Percentiles rank a stretch among this genome's conserved stretches.
Conservation (phyloP, 2,888 invertebrate species). For the Elegia similella region DNA sequence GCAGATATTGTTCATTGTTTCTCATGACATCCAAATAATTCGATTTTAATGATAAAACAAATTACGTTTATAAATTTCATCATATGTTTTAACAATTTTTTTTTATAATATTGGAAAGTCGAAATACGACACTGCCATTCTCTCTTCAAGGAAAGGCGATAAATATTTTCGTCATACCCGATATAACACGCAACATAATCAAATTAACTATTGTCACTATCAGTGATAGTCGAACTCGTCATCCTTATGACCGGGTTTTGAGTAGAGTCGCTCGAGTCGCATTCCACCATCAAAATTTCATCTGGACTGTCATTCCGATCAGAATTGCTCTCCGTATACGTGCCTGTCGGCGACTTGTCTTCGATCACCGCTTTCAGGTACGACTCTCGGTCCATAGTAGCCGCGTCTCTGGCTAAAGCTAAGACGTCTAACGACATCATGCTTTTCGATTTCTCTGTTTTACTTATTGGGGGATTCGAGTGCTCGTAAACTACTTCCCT, state of each 20-base stretch:
- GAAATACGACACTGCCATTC: background rate
- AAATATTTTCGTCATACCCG: background rate
- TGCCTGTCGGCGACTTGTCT: constrained; percentile 71
- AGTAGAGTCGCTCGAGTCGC: constrained; percentile 72
- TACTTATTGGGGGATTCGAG: constrained; percentile 55
- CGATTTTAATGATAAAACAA: too few species aligned
- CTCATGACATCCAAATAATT: too few species aligned
- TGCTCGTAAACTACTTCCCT: constrained; percentile 64
- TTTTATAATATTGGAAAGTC: too few species aligned
- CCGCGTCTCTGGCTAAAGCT: constrained; percentile 65
- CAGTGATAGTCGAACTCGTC: constrained; percentile 71
- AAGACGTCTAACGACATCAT: constrained; percentile 76
- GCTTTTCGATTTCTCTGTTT: constrained; percentile 67
- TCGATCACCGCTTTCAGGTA: constrained; percentile 75
- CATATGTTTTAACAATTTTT: too few species aligned
- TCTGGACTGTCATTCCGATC: constrained; percentile 74
- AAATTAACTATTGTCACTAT: constrained; percentile 69
- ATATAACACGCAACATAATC: background rate
- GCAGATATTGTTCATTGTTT: too few species aligned
- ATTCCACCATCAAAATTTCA: constrained; percentile 74
- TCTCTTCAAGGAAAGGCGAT: background rate
- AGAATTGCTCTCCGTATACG: constrained; percentile 73
- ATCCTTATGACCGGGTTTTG: constrained; percentile 75
- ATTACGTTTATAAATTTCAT: too few species aligned
- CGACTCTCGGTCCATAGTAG: constrained; percentile 66